Evolutionary conservation across 2,797 vertebrate genomes (phyloP).

Genomic region (Serranus cabrilla): DNA sequence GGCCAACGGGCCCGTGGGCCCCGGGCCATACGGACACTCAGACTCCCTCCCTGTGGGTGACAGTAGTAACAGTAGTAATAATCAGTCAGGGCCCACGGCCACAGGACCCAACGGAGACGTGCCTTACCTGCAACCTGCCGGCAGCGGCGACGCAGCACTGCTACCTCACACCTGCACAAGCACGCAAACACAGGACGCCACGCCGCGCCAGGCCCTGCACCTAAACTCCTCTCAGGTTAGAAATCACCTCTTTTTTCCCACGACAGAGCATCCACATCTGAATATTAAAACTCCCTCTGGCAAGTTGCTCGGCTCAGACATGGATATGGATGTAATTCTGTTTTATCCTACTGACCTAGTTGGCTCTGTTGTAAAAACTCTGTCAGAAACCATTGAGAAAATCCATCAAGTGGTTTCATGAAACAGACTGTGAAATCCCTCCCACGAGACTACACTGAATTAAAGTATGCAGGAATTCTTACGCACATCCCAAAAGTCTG

Average conservation of each 20-base stretch:
- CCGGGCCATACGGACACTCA: slow-evolving; percentile 76
- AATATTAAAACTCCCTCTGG: slow-evolving; percentile 4
- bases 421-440: slow-evolving; percentile 19
- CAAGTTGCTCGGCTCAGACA: slow-evolving; percentile 1
- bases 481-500: background rate
- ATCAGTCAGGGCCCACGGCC: slow-evolving; percentile 89
- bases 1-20: slow-evolving; percentile 93
- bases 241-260: rapidly evolving
- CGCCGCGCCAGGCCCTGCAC: slow-evolving; percentile 93
- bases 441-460: background rate
- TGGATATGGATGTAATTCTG: background rate
- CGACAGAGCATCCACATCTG: background rate
- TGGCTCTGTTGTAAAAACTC: slow-evolving; percentile 16
- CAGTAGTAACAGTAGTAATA: slow-evolving; percentile 85
- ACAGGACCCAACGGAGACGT: slow-evolving; percentile 98
- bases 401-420: slow-evolving; percentile 13
- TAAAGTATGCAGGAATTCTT: slow-evolving; percentile 1
- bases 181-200: slow-evolving; percentile 91
- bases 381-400: slow-evolving; percentile 2
- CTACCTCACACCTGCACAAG: slow-evolving; percentile 99
- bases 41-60: slow-evolving; percentile 73
- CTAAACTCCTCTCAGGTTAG: slow-evolving; percentile 97
- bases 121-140: slow-evolving; percentile 97
- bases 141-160: slow-evolving; percentile 87
- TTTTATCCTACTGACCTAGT: slow-evolving; percentile 36